Percentiles rank a stretch among this genome's conserved stretches.
Evolutionary conservation across 1,140 invertebrate species (phyloP).

Genomic region (Leptinotarsa defecta): DNA sequence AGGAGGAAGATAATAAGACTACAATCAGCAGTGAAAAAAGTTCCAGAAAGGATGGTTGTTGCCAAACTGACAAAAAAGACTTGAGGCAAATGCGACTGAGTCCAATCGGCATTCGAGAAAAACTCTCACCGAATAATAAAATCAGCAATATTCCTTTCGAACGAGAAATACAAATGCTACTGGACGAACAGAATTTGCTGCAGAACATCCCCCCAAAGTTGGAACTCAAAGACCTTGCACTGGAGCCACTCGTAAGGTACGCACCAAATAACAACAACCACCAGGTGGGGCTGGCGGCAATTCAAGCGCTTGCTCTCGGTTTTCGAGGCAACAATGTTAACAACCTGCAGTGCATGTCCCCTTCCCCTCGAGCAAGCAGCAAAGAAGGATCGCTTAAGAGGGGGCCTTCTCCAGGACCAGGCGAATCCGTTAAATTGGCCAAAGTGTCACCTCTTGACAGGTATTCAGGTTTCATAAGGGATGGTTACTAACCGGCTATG

Average conservation of each 20-base stretch:
- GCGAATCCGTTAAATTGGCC: conserved; percentile 52
- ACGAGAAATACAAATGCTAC: conserved; percentile 73
- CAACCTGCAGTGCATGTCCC: conserved; percentile 52
- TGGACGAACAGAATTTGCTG: conserved; percentile 71
- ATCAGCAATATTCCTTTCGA: conserved; percentile 66
- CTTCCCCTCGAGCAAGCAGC: conserved; percentile 54
- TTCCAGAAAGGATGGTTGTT: conserved; percentile 65
- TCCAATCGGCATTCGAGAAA: conserved; percentile 55
- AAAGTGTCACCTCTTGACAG: conserved; percentile 56
- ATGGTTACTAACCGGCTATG: conserved; percentile 5
- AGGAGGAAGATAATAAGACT: conserved; percentile 60
- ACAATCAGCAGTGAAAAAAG: conserved; percentile 59
- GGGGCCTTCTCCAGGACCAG: conserved; percentile 50
- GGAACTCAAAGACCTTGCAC: conserved; percentile 59
- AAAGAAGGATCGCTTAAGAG: conserved; percentile 55
- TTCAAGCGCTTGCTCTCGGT: conserved; percentile 63
- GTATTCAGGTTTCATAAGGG: conserved; percentile 40
- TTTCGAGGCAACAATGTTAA: conserved; percentile 45
- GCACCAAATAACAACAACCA: conserved; percentile 62
- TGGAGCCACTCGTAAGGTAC: conserved; percentile 55
- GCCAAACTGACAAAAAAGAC: conserved; percentile 68
- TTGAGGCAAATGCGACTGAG: conserved; percentile 56
- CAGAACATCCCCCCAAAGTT: conserved; percentile 63
- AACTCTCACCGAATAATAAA: conserved; percentile 58
- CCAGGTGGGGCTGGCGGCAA: conserved; percentile 66